Conservation (phyloP, 37 sponge, comb jelly and placozoan genomes). For the Dysidea cf. avara region DNA sequence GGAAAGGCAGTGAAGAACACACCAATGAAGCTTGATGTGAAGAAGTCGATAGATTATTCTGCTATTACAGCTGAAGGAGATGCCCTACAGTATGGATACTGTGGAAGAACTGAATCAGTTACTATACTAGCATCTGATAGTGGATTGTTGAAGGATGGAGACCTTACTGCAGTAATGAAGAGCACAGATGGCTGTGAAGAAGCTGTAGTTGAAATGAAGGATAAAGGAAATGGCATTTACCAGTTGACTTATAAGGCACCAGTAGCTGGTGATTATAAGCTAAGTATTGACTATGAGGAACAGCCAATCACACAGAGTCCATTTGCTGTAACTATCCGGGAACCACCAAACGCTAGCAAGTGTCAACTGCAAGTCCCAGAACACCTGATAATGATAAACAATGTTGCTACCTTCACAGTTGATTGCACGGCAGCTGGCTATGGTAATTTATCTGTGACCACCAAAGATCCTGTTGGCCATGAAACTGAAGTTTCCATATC, state of each 20-base stretch:
- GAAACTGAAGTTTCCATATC: constrained; percentile 28
- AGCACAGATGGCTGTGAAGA: constrained; percentile 8
- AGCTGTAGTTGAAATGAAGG: constrained; percentile 48
- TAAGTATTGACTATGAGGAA: constrained; percentile 43
- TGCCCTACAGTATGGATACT: constrained; percentile 38
- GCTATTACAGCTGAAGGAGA: constrained; percentile 45
- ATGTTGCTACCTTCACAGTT: constrained; percentile 54
- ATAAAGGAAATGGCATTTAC: constrained; percentile 64
- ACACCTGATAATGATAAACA: neutral
- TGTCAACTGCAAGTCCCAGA: constrained; percentile 50
- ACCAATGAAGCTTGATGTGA: constrained; percentile 60
- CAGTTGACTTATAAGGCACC: constrained; percentile 25
- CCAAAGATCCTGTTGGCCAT: constrained; percentile 47
- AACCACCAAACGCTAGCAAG: constrained; percentile 61
- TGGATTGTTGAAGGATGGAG: constrained; percentile 60
- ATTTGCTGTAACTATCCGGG: constrained; percentile 37
- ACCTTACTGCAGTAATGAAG: constrained; percentile 25
- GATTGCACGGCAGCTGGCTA: constrained; percentile 71
- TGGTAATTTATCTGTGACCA: constrained; percentile 42
- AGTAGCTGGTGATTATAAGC: constrained; percentile 34
- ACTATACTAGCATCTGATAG: constrained; percentile 51
- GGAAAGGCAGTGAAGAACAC: constrained; percentile 54
- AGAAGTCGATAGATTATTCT: constrained; percentile 57
- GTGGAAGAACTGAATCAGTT: constrained; percentile 18
- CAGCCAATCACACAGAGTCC: constrained; percentile 62